Base-by-base conservation (phyloP, 2,888 invertebrate species). In the Tillus elongatus region DNA sequence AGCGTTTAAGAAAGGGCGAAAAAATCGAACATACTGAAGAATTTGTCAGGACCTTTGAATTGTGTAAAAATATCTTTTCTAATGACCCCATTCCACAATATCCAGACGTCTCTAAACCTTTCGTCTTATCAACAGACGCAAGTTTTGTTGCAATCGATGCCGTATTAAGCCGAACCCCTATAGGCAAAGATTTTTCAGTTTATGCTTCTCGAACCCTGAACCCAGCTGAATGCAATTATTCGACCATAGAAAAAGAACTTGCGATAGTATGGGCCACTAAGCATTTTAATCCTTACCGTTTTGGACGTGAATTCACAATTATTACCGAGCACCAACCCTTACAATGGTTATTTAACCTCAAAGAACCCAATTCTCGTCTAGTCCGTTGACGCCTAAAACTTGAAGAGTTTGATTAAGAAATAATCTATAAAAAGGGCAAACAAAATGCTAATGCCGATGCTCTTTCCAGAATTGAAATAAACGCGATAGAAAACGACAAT, bases 261-360 rank as follows among this genome's bases (percentile, higher is more conserved):
- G 50, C 44, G 2, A 30, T 52, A 2, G 41, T 50, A 4, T 50
- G 43, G 40, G 50, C 47, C 2, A 29, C 37, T 9, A 44, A 46
- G 13, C 36, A 49, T 31, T 54, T 49, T 33, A 28, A 44, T 29
- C 43, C 43, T 4, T 54, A 56, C 31, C 13, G 54, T 2, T 45
- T 41, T 27, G 52, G 52, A 6, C 46, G 45, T 13, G 44, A 47
- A 30, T 62, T 64, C 13, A 50, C 39, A 0, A 58, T 64, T 0
- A 52, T 56, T 2, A 64, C 62, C 1, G 63, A 65, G 32, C 63
- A 64, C 35, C 43, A 52, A 30, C 57, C 58, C 1, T 34, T 63
- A 3, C 47, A 43, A 2, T 62, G 58, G 54, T 34, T 62, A 0
- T 50, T 57, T 46, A 52, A 44, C 0, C 30, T 62, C 0, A 60